Evolutionary conservation across 2,797 vertebrate genomes (phyloP).

Genomic region (Neosilurus mollespiculum): DNA sequence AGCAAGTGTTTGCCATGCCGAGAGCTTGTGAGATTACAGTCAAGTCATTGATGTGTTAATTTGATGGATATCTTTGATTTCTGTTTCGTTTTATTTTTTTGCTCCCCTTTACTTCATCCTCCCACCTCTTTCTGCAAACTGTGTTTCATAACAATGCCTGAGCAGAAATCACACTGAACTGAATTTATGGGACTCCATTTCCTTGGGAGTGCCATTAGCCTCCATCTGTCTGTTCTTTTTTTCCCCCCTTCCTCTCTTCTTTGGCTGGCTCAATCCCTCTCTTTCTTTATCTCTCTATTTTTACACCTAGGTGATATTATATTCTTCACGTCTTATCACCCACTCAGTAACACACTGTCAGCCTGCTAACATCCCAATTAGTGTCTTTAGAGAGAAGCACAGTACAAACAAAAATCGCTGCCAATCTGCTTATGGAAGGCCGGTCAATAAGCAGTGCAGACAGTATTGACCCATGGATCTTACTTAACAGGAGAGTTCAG

Average conservation of each 20-base stretch:
- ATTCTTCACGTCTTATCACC: conserved; percentile 49
- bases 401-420: conserved; percentile 41
- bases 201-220: conserved; percentile 50
- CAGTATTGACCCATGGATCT: conserved; percentile 45
- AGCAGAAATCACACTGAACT: conserved; percentile 54
- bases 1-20: conserved; percentile 73
- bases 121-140: conserved; percentile 52
- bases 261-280: conserved; percentile 29
- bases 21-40: conserved; percentile 89
- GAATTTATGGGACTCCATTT: conserved; percentile 55
- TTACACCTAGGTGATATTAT: conserved; percentile 56
- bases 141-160: conserved; percentile 55
- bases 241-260: conserved; percentile 18
- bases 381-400: conserved; percentile 45
- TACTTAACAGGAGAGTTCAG: conserved; percentile 37
- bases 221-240: conserved; percentile 31
- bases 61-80: conserved; percentile 93
- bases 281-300: conserved; percentile 41
- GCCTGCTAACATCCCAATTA: conserved; percentile 55
- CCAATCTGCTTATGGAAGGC: conserved; percentile 46
- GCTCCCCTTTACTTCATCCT: conserved; percentile 52
- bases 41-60: conserved; percentile 97
- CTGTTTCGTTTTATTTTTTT: conserved; percentile 60
- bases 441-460: conserved; percentile 46
- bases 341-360: conserved; percentile 51